Evolutionary conservation across 2,888 invertebrate genomes (phyloP).

Genomic region (Petrolisthes manimaculis): DNA sequence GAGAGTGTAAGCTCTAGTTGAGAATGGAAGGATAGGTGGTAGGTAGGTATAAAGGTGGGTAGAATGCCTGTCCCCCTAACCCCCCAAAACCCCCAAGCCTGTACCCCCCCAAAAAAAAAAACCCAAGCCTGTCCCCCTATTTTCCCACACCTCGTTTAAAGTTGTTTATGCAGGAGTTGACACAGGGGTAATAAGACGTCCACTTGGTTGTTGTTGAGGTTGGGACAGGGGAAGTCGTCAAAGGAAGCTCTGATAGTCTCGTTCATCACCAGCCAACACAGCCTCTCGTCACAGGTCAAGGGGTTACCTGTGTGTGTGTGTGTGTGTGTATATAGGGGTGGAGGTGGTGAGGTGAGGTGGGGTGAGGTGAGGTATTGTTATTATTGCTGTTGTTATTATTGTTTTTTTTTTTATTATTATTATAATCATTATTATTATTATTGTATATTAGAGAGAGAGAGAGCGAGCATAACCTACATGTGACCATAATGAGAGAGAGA

Average conservation of each 20-base stretch:
- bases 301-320: slow-evolving; percentile 18
- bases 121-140: no score
- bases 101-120: no score
- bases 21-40: no score
- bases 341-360: neutral
- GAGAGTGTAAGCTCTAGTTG: no score
- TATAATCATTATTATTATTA: neutral
- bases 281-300: neutral
- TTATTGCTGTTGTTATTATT: neutral
- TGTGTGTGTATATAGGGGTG: no score
- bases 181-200: neutral
- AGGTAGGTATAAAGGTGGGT: no score
- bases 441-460: neutral
- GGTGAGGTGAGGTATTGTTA: neutral
- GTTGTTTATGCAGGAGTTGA: neutral
- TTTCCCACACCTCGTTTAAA: no score
- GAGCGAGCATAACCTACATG: neutral
- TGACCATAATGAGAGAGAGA: no score
- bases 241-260: neutral
- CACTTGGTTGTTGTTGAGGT: neutral
- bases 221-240: slow-evolving; percentile 25
- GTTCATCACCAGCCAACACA: slow-evolving; percentile 22
- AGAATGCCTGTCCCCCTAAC: no score
- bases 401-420: neutral
- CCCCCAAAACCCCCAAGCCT: no score